Evolutionary conservation across 1,140 invertebrate genomes (phyloP), one percentile per base, ranked within the genome.

Genomic region (Aradophagus sp.): DNA sequence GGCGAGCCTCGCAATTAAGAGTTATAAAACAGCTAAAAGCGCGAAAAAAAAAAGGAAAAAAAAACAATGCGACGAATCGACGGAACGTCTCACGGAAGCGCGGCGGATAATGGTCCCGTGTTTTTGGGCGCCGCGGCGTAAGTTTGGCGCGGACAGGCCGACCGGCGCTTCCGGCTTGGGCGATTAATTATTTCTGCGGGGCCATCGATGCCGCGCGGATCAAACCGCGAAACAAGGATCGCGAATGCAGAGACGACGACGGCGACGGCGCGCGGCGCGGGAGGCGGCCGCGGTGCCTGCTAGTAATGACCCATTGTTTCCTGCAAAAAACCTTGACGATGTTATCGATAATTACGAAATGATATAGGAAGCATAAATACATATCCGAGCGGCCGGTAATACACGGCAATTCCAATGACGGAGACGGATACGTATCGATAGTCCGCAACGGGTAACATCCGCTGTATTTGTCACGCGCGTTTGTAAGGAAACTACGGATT

Each of bases 281-380:
- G 26, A 26, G 13, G 36, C 41, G 26, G 20, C 19, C 55, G 59
- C 41, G 39, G 68, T 42, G 58, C 52, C 34, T 42, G 52, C 62
- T 75, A 80, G 81, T 84, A 84, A 84, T 84, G 79, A 84, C 76
- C 81, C 77, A 86, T 86, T 85, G 83, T 84, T 84, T 84, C 81
- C 82, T 81, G 80, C 76, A 80, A 83, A 84, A 82, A 84, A 67
- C 82, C 84, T 85, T 84, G 84, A 84, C 80, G 82, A 84, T 86
- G 80, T 84, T 84, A 86, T 84, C 81, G 83, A 86, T 84, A 86
- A 84, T 86, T 84, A 82, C 82, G 77, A 82, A 86, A 84, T 85
- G 80, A 86, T 84, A 86, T 78, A 80, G 80, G 77, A 83, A 84
- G 81, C 80, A 80, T 81, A 84, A 84, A 80, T 83, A 83, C 75